phyloP scores from a whole-genome alignment of 2,888 invertebrate genomes.

The Argyra leucocephala region DNA sequence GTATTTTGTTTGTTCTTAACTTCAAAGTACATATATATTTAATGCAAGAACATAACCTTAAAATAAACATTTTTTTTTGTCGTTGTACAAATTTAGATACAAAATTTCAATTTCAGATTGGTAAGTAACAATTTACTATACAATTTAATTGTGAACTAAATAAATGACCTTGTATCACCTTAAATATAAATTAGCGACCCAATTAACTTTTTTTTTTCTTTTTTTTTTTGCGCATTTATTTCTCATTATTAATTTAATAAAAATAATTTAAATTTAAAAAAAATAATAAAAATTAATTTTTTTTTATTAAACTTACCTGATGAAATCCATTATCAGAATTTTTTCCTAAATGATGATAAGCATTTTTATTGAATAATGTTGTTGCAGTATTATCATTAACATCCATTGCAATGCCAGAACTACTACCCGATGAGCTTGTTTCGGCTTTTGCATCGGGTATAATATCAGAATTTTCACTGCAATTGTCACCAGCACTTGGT shows the following conservation, averaged over 20 bases:
- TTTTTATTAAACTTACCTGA: constrained; percentile 28
- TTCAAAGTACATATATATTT: too few species aligned
- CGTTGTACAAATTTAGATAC: too few species aligned
- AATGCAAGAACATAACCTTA: too few species aligned
- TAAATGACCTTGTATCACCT: neutral
- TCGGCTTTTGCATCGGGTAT: constrained; percentile 34
- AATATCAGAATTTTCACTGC: constrained; percentile 38
- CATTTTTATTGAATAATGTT: constrained; percentile 34
- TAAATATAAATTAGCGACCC: constrained; percentile 8
- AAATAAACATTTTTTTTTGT: too few species aligned
- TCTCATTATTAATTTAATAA: too few species aligned
- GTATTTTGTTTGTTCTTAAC: too few species aligned
- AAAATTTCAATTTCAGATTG: too few species aligned
- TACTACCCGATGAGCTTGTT: constrained; percentile 38
- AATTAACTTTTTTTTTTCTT: neutral
- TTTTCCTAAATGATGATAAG: constrained; percentile 38
- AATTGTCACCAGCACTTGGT: constrained; percentile 46
- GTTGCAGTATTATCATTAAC: constrained; percentile 31
- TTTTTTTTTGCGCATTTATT: neutral
- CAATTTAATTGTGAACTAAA: neutral
- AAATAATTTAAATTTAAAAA: too few species aligned
- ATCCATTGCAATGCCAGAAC: constrained; percentile 39
- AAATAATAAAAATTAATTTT: neutral
- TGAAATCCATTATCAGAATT: constrained; percentile 30
- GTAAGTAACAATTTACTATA: too few species aligned